phyloP scores from a whole-genome alignment of 2,888 invertebrate genomes.

The Graphium colonna region DNA sequence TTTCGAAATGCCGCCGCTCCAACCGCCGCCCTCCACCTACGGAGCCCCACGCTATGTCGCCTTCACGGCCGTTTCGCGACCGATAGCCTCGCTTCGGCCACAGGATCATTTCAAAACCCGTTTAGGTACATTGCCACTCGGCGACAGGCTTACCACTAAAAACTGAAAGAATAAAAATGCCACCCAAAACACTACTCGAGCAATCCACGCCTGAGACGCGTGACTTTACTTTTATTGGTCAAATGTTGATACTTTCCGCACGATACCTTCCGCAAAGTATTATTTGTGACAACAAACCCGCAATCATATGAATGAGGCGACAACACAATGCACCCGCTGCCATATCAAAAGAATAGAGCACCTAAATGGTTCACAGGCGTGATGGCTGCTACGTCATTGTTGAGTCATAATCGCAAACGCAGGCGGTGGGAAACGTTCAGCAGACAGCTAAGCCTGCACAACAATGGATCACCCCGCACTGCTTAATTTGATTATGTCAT shows the following conservation, averaged over 20 bases:
- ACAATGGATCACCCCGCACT: constrained; percentile 64
- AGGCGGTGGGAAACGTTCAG: constrained; percentile 62
- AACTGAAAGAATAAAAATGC: neutral
- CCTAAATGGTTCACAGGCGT: constrained; percentile 53
- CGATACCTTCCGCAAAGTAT: neutral
- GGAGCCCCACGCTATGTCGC: constrained; percentile 24
- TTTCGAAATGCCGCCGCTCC: constrained; percentile 69
- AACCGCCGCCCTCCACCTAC: constrained; percentile 27
- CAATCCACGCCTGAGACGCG: neutral
- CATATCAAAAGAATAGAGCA: constrained; percentile 43
- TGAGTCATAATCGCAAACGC: constrained; percentile 59
- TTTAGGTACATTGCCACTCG: constrained; percentile 10
- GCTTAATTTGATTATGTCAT: constrained; percentile 71
- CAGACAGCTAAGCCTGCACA: constrained; percentile 69
- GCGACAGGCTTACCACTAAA: neutral
- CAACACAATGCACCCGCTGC: constrained; percentile 12
- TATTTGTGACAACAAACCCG: neutral
- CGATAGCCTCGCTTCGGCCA: constrained; percentile 28
- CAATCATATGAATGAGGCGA: constrained; percentile 1
- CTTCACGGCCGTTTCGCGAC: constrained; percentile 25
- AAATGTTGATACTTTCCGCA: too few relatives aligned
- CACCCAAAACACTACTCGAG: neutral
- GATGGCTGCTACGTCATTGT: constrained; percentile 56
- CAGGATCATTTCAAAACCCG: constrained; percentile 31
- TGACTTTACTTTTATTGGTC: neutral